Percentiles rank a stretch among this genome's conserved stretches.
Evolutionary conservation across 2,797 vertebrate species (phyloP).

Genomic region (Orestias chungarensis): DNA sequence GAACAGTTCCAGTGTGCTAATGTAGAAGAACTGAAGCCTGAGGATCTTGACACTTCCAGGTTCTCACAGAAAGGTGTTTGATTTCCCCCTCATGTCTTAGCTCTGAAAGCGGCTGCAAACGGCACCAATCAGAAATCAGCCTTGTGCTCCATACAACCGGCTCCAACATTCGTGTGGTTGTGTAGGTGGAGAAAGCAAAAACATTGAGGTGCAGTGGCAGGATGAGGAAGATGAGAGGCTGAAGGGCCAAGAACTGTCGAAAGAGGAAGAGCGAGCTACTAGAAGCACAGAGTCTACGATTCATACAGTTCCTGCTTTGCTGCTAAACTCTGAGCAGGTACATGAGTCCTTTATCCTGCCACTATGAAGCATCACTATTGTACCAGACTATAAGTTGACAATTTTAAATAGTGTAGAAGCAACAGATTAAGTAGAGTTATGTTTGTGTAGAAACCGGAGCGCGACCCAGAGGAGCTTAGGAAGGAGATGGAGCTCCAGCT

Average conservation of each 20-base stretch:
- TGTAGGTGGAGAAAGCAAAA: slow-evolving; percentile 80
- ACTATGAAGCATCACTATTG: neutral
- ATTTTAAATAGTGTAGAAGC: neutral
- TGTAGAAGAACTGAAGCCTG: slow-evolving; percentile 85
- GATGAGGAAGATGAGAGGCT: slow-evolving; percentile 70
- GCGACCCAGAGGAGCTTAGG: slow-evolving; percentile 86
- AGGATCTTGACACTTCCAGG: slow-evolving; percentile 78
- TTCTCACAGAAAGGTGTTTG: slow-evolving; percentile 70
- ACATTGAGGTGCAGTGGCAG: slow-evolving; percentile 79
- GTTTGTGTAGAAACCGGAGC: slow-evolving; percentile 72
- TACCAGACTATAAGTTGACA: neutral
- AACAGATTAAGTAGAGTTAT: neutral
- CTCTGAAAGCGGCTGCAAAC: too few species aligned
- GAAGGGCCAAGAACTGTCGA: slow-evolving; percentile 40
- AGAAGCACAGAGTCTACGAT: slow-evolving; percentile 86
- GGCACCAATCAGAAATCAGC: neutral
- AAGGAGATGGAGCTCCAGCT: slow-evolving; percentile 92
- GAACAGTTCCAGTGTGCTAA: slow-evolving; percentile 82
- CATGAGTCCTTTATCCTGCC: neutral
- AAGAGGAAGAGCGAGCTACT: slow-evolving; percentile 76
- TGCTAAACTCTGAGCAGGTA: slow-evolving; percentile 76
- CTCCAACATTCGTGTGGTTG: neutral
- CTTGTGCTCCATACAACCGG: neutral
- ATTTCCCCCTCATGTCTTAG: neutral
- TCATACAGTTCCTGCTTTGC: slow-evolving; percentile 87